Evolutionary conservation across 1,140 invertebrate species (phyloP).

Genomic region (Pseudomyrmex pallidus): DNA sequence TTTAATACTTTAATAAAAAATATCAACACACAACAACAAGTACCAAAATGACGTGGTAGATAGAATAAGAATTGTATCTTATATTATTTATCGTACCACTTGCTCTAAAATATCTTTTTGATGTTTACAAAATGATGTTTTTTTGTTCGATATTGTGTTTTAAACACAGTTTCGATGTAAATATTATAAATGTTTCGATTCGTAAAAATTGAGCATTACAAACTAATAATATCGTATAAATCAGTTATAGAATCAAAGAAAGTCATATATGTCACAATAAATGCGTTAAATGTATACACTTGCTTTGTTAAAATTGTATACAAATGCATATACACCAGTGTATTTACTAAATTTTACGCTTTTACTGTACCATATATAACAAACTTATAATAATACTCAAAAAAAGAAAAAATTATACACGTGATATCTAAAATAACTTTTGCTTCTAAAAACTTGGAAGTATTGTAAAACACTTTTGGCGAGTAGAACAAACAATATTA

Average conservation of each 20-base stretch:
- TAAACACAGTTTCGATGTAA: slow-evolving; percentile 32
- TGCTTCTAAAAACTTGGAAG: background rate
- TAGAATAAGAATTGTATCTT: slow-evolving; percentile 8
- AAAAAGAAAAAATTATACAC: too few species aligned
- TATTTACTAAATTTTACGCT: too few species aligned
- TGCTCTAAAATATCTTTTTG: slow-evolving; percentile 10
- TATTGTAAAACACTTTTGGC: background rate
- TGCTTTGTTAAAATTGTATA: too few species aligned
- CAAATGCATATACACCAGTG: too few species aligned
- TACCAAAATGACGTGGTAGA: slow-evolving; percentile 3
- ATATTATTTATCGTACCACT: background rate
- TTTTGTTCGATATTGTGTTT: slow-evolving; percentile 21
- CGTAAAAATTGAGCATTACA: slow-evolving; percentile 27
- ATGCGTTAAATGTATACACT: background rate
- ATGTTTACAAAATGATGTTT: background rate
- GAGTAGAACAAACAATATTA: too few species aligned
- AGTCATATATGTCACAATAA: background rate
- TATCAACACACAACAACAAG: slow-evolving; percentile 24
- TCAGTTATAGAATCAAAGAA: background rate
- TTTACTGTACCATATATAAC: too few species aligned
- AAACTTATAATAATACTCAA: too few species aligned
- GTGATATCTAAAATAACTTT: too few species aligned
- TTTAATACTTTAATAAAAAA: slow-evolving; percentile 42
- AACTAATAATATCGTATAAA: background rate
- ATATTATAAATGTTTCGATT: background rate